A percentile compares a stretch with the other conserved stretches of the same genome.
Evolutionary conservation across 2,797 vertebrate genomes (phyloP).

Genomic region (Platalea minor): DNA sequence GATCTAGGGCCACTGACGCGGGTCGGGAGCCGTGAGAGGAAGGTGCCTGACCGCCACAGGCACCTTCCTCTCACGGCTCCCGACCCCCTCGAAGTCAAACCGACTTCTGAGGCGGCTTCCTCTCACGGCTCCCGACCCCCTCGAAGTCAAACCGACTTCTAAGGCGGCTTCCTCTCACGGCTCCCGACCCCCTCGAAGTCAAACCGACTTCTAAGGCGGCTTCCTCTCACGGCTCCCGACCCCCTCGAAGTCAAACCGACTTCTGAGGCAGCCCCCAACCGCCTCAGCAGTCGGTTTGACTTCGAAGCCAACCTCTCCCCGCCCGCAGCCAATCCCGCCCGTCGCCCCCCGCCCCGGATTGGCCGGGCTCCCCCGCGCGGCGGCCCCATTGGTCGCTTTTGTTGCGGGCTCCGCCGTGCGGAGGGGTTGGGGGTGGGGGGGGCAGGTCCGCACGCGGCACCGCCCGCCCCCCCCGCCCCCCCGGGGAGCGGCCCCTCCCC

Average conservation of each 20-base stretch:
- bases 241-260: background rate
- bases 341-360: background rate
- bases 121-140: too few species aligned
- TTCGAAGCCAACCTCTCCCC: too few species aligned
- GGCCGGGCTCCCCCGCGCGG: background rate
- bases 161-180: background rate
- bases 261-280: background rate
- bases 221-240: background rate
- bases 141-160: background rate
- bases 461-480: background rate
- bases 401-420: background rate
- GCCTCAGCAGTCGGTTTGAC: background rate
- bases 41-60: background rate
- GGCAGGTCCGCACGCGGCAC: background rate
- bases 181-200: background rate
- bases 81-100: background rate
- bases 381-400: background rate
- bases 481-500: background rate
- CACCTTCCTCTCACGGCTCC: background rate
- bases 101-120: background rate
- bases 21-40: background rate
- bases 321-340: slow-evolving; percentile 17
- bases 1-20: background rate
- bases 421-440: too few species aligned
- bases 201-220: background rate